Conservation (phyloP, 2,113 vertebrate genomes). For the Peromyscus polionotus region DNA sequence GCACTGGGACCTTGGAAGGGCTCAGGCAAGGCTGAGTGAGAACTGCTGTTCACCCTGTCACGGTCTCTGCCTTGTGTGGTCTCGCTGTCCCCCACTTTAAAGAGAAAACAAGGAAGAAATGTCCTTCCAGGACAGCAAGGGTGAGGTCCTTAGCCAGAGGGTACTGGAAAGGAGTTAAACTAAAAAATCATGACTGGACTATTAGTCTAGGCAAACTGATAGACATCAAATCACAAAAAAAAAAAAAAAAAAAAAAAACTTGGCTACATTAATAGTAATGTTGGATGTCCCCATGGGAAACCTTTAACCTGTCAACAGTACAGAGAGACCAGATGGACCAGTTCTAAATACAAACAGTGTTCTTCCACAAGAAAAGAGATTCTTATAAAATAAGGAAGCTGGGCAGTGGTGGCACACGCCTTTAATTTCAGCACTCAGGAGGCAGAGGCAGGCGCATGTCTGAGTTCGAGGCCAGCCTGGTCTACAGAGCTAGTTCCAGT, state of each 20-base stretch:
- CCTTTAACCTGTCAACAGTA: background rate
- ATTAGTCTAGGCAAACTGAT: background rate
- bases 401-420: background rate
- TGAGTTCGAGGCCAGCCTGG: background rate
- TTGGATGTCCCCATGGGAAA: background rate
- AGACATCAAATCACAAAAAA: background rate
- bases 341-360: background rate
- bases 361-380: background rate
- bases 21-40: no score
- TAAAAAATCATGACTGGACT: background rate
- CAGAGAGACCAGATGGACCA: background rate
- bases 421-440: background rate
- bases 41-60: background rate
- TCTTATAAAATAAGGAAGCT: background rate
- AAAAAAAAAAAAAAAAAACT: background rate
- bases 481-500: background rate
- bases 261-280: background rate
- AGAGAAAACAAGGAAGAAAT: background rate
- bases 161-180: background rate
- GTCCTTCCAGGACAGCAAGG: background rate
- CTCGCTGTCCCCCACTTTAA: background rate
- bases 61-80: background rate
- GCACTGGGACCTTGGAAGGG: background rate
- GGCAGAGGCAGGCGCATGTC: background rate
- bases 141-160: background rate